Base-by-base conservation (phyloP, 2,888 invertebrate species). In the Scrobipalpa costella region DNA sequence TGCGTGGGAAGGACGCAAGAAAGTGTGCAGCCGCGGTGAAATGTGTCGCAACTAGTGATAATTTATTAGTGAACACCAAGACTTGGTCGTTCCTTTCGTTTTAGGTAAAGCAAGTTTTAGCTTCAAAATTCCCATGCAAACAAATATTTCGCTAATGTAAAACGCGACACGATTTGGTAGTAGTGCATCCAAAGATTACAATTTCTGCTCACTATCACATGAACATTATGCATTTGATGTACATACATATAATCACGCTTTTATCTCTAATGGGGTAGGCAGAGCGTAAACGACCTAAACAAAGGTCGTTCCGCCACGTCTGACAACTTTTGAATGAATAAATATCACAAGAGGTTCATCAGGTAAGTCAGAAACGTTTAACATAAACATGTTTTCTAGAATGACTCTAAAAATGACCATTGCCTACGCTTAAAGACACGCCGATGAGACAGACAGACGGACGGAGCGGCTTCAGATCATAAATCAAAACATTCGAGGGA, bases 401-500 rank as follows among this genome's bases (percentile, higher is more conserved):
- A 8, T 49, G 19, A 49, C 3, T 44, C 44, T 6, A 44, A 47
- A 49, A 7, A 49, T 49, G 9, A 49, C 7, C 19, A 19, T 9
- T 55, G n/a, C 7, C 11, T 33, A 33, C 33, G 27, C n/a, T 1
- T n/a, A 69, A 73, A 73, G 72, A 72, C 70, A 71, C 70, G 70
- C 72, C 69, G 72, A 73, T 73, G 74, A 77, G 77, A 69, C 69
- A 66, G 65, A 61, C 62, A 13, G 62, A 71, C 67, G 68, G 65
- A 68, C 67, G 66, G 69, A 74, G 71, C 73, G 75, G 65, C 69
- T 71, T 72, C 73, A 68, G 70, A 74, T 71, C 84, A 88, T 90
- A 88, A 90, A 90, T 90, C 90, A 90, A 84, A 87, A 84, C 84
- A 83, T 81, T 82, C 83, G 78, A 76, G 78, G 52, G 77, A 79